These are phyloP conservation scores for Tipula lateralis DNA, from an alignment of 2,888 invertebrate species.

Conservation along the genomic window DNA sequence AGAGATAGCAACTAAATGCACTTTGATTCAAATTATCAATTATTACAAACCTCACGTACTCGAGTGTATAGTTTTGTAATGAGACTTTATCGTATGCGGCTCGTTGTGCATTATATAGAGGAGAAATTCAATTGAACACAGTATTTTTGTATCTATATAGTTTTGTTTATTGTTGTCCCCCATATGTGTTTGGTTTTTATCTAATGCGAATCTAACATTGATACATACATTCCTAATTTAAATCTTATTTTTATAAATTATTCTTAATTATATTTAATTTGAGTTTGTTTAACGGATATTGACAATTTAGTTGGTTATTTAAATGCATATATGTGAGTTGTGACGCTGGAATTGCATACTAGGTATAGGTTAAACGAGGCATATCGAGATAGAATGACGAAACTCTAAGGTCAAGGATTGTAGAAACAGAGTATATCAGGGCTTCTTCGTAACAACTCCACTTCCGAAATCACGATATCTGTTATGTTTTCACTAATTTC, in stretches of 20 bases:
- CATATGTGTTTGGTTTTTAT: not conserved
- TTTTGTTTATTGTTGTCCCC: not conserved
- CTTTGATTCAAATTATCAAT: not conserved
- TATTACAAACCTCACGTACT: constrained; percentile 7
- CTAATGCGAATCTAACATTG: constrained; percentile 1
- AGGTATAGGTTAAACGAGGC: no score
- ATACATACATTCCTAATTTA: not conserved
- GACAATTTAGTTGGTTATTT: not conserved
- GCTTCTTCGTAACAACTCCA: no score
- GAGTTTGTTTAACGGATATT: not conserved
- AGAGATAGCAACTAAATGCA: not conserved
- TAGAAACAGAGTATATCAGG: no score
- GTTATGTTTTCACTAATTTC: no score
- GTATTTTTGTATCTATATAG: not conserved
- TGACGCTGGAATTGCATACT: not conserved
- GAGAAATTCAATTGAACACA: constrained; percentile 1
- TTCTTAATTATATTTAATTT: constrained; percentile 19
- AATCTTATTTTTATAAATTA: constrained; percentile 24
- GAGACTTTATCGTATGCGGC: not conserved
- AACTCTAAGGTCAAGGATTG: no score
- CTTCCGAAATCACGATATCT: no score
- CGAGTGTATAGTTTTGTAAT: not conserved
- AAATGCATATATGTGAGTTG: not conserved
- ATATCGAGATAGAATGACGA: no score
- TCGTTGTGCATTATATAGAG: not conserved